Percentiles rank a stretch among this genome's conserved stretches.
These are phyloP conservation scores for Homarus gammarus DNA, from an alignment of 2,888 invertebrate species.

Conservation along the genomic window DNA sequence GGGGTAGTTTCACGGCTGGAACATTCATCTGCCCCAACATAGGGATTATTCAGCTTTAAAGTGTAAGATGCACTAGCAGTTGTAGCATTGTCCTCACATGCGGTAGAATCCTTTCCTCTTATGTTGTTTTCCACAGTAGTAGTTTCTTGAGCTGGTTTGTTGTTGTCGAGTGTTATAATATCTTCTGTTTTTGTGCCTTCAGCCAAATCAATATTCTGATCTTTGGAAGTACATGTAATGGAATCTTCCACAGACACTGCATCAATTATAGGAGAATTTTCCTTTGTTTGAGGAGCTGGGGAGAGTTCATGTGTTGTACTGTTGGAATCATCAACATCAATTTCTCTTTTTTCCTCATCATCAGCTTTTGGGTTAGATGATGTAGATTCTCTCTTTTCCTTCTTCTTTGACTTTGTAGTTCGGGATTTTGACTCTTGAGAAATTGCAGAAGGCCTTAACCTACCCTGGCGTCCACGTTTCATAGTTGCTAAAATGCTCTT, in stretches of 20 bases:
- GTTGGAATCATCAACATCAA: background rate
- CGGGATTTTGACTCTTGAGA: conserved; percentile 62
- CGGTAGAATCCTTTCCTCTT: background rate
- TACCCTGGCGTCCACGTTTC: conserved; percentile 80
- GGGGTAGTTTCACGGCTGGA: conserved; percentile 58
- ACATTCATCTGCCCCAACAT: conserved; percentile 29
- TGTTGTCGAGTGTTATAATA: background rate
- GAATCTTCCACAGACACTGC: background rate
- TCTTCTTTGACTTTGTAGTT: conserved; percentile 32
- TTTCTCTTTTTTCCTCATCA: conserved; percentile 1
- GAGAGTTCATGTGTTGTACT: background rate
- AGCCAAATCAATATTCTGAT: background rate
- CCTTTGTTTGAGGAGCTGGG: background rate
- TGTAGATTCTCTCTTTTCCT: conserved; percentile 48
- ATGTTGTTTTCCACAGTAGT: background rate
- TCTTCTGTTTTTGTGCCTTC: background rate
- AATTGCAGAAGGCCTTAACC: conserved; percentile 55
- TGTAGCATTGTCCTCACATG: background rate
- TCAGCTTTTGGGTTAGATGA: background rate
- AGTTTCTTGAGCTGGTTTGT: background rate
- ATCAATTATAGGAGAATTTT: conserved; percentile 26
- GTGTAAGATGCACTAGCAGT: conserved; percentile 49
- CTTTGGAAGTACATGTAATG: no score
- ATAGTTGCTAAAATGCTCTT: conserved; percentile 85
- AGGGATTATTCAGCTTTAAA: conserved; percentile 14